phyloP scores from a whole-genome alignment of 2,113 vertebrate species.

The Lutjanus erythropterus region DNA sequence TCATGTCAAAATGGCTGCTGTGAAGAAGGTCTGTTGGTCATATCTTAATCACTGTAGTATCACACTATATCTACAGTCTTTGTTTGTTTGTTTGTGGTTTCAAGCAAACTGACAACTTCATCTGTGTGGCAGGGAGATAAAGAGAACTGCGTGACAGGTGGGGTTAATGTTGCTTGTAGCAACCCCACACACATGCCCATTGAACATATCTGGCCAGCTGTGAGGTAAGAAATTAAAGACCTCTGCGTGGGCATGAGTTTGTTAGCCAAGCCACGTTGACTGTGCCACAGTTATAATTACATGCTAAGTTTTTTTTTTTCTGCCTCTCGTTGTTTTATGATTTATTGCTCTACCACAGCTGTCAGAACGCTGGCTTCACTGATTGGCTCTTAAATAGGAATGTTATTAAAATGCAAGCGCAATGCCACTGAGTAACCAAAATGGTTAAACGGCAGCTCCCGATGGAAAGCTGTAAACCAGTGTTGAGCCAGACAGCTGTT shows the following conservation, averaged over 20 bases:
- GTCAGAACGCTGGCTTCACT: constrained; percentile 61
- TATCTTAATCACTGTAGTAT: neutral
- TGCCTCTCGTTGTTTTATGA: constrained; percentile 56
- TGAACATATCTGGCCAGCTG: constrained; percentile 38
- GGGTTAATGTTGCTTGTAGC: neutral
- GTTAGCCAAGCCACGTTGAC: constrained; percentile 46
- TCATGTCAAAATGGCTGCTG: no score
- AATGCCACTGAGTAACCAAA: constrained; percentile 20
- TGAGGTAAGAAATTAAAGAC: constrained; percentile 46
- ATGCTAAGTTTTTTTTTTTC: constrained; percentile 44
- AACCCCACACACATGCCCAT: constrained; percentile 27
- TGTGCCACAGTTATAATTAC: constrained; percentile 68
- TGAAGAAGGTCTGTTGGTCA: no score
- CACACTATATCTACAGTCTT: neutral
- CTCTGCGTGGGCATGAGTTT: constrained; percentile 31
- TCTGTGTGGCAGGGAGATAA: neutral
- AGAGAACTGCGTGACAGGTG: neutral
- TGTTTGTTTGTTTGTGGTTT: neutral
- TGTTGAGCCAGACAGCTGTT: constrained; percentile 40
- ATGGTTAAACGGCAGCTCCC: constrained; percentile 17
- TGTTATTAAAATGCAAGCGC: constrained; percentile 66
- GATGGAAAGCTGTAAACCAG: constrained; percentile 21
- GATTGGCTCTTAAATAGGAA: constrained; percentile 68
- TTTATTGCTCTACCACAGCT: constrained; percentile 74
- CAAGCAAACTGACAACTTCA: neutral